phyloP scores from a whole-genome alignment of 2,113 vertebrate genomes.

The Cyphotilapia sp. region DNA sequence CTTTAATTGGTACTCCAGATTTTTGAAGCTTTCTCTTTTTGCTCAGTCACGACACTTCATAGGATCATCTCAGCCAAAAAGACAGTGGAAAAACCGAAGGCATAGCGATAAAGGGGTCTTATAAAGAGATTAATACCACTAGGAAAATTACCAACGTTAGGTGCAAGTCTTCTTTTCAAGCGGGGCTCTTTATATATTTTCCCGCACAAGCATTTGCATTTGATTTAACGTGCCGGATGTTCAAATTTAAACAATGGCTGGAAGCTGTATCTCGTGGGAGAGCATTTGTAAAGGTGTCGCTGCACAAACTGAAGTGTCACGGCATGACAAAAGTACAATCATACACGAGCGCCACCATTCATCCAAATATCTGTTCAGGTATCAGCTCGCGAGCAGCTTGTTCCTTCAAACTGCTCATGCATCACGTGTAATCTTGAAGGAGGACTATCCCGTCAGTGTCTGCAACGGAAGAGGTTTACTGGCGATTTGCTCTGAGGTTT shows the following conservation, averaged over 20 bases:
- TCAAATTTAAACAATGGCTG: not conserved
- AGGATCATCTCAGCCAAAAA: constrained; percentile 17
- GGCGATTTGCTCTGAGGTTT: not conserved
- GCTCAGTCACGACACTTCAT: constrained; percentile 9
- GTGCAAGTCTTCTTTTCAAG: not conserved
- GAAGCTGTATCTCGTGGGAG: not conserved
- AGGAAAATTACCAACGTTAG: not conserved
- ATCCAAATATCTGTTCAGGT: not conserved
- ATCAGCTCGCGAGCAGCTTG: not conserved
- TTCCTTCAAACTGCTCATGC: not conserved
- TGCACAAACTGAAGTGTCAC: not conserved
- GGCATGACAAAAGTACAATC: not conserved
- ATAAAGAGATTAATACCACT: not conserved
- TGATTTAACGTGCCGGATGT: not conserved
- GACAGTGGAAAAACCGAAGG: not conserved
- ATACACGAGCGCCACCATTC: not conserved
- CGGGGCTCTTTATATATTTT: not conserved
- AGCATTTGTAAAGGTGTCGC: not conserved
- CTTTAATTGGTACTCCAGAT: constrained; percentile 53
- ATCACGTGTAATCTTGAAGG: constrained; percentile 14
- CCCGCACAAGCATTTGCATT: not conserved
- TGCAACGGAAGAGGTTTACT: not conserved
- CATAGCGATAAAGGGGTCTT: not conserved
- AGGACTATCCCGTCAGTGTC: not conserved
- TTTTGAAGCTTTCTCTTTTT: constrained; percentile 49